These are phyloP conservation scores for Trochalopteron elliotii DNA, from an alignment of 2,113 vertebrate species.

Conservation along the genomic window DNA sequence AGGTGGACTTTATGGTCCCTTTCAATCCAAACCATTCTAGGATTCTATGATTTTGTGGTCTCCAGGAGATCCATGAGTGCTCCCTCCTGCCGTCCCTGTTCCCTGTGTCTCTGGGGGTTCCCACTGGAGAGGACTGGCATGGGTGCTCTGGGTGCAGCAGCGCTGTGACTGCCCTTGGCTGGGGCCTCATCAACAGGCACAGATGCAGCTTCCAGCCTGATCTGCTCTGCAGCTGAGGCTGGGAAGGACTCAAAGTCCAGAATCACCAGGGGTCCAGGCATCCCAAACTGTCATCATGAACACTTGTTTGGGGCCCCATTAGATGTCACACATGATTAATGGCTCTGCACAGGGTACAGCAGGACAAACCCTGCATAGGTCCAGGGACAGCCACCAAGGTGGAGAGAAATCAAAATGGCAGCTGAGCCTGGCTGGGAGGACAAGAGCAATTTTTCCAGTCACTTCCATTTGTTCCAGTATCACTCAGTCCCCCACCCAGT, in stretches of 20 bases:
- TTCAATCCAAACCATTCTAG: background rate
- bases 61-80: background rate
- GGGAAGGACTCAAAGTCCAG: background rate
- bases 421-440: background rate
- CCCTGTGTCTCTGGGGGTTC: background rate
- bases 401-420: conserved; percentile 42
- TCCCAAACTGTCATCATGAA: background rate
- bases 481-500: background rate
- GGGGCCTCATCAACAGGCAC: background rate
- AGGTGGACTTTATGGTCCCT: background rate
- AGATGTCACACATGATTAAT: background rate
- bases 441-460: conserved; percentile 20
- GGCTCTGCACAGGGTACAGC: background rate
- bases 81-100: background rate
- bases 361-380: background rate
- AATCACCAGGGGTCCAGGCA: background rate
- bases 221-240: background rate
- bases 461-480: conserved; percentile 29
- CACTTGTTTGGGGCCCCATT: background rate
- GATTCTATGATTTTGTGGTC: background rate
- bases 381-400: background rate
- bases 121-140: too few species aligned
- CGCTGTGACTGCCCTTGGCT: background rate
- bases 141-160: accelerated
- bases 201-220: background rate